Evolutionary conservation across 2,797 vertebrate genomes (phyloP), one percentile per base, ranked within the genome.

Genomic region (Kryptolebias ocellatus): DNA sequence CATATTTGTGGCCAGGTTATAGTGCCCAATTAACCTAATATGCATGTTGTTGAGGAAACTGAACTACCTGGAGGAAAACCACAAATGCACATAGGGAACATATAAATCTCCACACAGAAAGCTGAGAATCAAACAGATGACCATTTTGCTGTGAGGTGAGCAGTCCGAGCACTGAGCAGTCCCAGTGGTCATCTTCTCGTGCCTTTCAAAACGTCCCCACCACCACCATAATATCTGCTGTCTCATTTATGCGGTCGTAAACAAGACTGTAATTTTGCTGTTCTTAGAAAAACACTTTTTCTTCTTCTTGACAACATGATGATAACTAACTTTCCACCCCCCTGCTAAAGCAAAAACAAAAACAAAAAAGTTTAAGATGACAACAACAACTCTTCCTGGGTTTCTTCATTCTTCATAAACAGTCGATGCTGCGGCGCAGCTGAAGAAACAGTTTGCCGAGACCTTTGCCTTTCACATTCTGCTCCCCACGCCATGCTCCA

Each of bases 381-480:
- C 64, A 89, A 87, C 83, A 84, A 49, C 29, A 67, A 76, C 71
- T 74, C 64, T 53, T 68, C 63, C 67, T 67, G 70, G 57, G 55
- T 67, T 73, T 66, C 52, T 47, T 55, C 80, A 80, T 64, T 83
- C 68, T 72, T 60, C 63, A 71, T 78, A 78, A 56, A 81, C 65
- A 78, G 62, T 60, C 61, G 67, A 51, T 53, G 76, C 70, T 75
- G 75, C 56, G 16, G 63, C 72, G 64, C 90, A 92, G 89, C 92
- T 92, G 87, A 88, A 81, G 88, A 89, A 92, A 92, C 89, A 91
- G 63, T 82, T 86, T 77, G 58, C 63, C 12, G 61, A 71, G 87
- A 90, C 87, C 88, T 90, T 90, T 89, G 84, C 78, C 86, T 89
- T 75, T 74, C 42, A 62, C 83, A 73, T 83, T 80, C 71, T 74